These are phyloP conservation scores for Amblyopsis hoosieri DNA, from an alignment of 2,797 vertebrate genomes.

Conservation along the genomic window DNA sequence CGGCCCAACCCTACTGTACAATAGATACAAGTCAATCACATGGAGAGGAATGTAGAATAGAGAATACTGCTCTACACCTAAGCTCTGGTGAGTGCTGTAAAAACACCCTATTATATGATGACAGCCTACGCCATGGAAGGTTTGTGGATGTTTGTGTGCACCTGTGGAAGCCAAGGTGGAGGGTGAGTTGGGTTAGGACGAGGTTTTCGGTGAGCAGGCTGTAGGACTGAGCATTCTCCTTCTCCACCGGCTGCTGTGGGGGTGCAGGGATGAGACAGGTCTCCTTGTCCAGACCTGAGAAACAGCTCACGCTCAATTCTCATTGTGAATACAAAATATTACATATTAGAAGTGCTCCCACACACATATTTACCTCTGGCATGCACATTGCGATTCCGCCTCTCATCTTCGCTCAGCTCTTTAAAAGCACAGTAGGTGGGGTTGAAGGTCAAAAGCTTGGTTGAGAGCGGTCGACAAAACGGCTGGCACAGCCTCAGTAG, in stretches of 20 bases:
- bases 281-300: constrained; percentile 92
- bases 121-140: not conserved
- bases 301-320: constrained; percentile 1
- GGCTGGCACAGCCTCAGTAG: constrained; percentile 96
- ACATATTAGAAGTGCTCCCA: not conserved
- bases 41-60: no score
- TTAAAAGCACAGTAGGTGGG: constrained; percentile 93
- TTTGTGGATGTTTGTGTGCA: constrained; percentile 26
- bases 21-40: no score
- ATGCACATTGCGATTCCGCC: constrained; percentile 90
- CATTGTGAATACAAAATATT: not conserved
- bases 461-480: constrained; percentile 90
- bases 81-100: no score
- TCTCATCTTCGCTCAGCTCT: constrained; percentile 93
- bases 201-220: constrained; percentile 97
- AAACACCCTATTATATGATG: not conserved
- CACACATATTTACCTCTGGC: constrained; percentile 80
- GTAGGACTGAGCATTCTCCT: constrained; percentile 86
- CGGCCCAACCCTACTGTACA: no score
- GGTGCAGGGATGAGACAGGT: constrained; percentile 90
- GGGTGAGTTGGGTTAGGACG: constrained; percentile 90
- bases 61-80: no score
- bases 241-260: constrained; percentile 83
- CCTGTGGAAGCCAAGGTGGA: constrained; percentile 90
- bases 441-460: constrained; percentile 93